Conservation (phyloP, 2,113 vertebrate genomes). For the Albula goreensis region DNA sequence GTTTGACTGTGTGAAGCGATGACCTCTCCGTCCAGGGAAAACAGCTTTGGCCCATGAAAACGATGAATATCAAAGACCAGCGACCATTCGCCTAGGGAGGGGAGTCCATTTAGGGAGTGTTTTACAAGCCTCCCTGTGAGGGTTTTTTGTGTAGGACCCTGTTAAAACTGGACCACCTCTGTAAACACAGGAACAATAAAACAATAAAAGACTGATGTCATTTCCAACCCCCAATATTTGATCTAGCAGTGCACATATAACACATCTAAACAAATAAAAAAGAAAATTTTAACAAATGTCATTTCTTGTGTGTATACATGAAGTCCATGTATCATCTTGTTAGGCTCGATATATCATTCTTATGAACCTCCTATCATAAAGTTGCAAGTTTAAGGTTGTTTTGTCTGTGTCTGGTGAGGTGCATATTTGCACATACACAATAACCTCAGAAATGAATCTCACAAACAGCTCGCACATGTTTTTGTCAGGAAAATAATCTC, state of each 20-base stretch:
- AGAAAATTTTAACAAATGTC: neutral
- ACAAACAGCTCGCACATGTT: neutral
- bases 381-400: neutral
- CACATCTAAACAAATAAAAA: neutral
- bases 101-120: neutral
- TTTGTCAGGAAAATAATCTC: neutral
- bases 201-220: neutral
- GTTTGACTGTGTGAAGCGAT: constrained; percentile 76
- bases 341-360: too few species aligned
- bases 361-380: neutral
- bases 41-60: neutral
- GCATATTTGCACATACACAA: neutral
- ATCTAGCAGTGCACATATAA: neutral
- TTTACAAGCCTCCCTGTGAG: neutral
- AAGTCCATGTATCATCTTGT: too few species aligned
- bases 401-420: neutral
- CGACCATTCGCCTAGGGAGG: neutral
- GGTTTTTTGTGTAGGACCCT: neutral
- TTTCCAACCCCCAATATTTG: neutral
- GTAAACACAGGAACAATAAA: neutral
- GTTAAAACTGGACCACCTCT: neutral
- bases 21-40: constrained; percentile 70
- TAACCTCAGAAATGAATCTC: neutral
- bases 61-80: neutral
- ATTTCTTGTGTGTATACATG: neutral